phyloP scores from a whole-genome alignment of 2,888 invertebrate genomes.

The Harpalus rubripes region DNA sequence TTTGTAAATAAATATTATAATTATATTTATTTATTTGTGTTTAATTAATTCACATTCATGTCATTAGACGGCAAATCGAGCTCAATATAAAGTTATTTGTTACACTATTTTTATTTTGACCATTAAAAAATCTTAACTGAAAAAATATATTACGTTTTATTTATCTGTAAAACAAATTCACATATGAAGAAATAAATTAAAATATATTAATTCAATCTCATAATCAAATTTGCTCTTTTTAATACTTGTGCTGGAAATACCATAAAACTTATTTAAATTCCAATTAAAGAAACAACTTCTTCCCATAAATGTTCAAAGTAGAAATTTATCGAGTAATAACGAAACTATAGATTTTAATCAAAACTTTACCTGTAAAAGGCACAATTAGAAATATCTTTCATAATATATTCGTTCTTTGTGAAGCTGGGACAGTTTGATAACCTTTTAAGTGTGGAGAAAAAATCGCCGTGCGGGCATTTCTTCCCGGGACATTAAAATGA shows the following conservation, averaged over 20 bases:
- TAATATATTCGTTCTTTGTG: constrained; percentile 37
- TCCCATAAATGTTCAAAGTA: constrained; percentile 8
- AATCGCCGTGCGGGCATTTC: constrained; percentile 42
- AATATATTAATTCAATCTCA: no score
- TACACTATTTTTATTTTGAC: no score
- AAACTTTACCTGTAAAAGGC: constrained; percentile 50
- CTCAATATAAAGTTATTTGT: no score
- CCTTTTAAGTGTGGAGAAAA: constrained; percentile 34
- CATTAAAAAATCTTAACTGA: no score
- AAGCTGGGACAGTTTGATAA: constrained; percentile 35
- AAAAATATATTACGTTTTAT: no score
- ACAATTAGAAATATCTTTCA: constrained; percentile 25
- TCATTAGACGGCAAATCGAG: no score
- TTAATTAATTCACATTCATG: no score
- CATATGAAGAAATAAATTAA: no score
- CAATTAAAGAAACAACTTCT: constrained; percentile 7
- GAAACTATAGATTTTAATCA: constrained; percentile 36
- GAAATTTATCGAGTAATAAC: constrained; percentile 8
- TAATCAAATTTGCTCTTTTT: neutral
- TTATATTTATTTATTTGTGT: no score
- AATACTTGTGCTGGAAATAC: neutral
- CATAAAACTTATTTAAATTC: neutral
- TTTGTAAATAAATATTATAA: no score
- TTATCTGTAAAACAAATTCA: no score
- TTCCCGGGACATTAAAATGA: constrained; percentile 48